Base-by-base conservation (phyloP, 2,113 vertebrate genomes). In the Sardina pilchardus region DNA sequence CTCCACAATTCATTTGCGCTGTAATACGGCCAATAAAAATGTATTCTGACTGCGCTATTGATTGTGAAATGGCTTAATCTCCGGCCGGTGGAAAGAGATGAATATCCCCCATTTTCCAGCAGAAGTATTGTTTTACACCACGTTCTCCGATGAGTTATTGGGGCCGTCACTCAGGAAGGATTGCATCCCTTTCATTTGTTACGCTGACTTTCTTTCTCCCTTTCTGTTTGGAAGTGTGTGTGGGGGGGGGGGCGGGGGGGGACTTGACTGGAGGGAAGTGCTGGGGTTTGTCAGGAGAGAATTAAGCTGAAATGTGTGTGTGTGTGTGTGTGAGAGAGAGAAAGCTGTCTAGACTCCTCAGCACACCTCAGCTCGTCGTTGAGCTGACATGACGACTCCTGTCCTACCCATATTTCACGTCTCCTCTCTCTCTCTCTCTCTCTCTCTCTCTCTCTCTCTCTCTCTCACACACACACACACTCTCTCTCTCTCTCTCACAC, bases 11-110 rank as follows among this genome's bases (percentile, higher is more conserved):
- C 93, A 95, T 96, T 95, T 95, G 93, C 90, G 67, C 92, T 90
- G 93, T 94, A 95, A 94, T 94, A 91, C 91, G 48, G 91, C 92
- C 91, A 93, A 89, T 94, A 92, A 93, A 93, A 94, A 91, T 94
- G 90, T 91, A 91, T 93, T 94, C 90, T 83, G 90, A 91, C 92
- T 92, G 92, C 92, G 93, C 91, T 92, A 92, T 90, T 94, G 94
- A 95, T 95, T 95, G 91, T 93, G 91, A 95, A 95, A 95, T 93
- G 91, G 93, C 88, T 93, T 94, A 88, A 94, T 94, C 91, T 93
- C 88, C 89, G 83, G 82, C 87, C 59, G 88, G 88, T 89, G 88
- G 93, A 92, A 89, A 92, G 84, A 92, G 88, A 92, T 90, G 90
- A 90, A 93, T 92, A 89, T 89, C 82, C 87, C 39, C 92, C 87